Base-by-base conservation (phyloP, 2,888 invertebrate species). In the Deilephila porcellus region DNA sequence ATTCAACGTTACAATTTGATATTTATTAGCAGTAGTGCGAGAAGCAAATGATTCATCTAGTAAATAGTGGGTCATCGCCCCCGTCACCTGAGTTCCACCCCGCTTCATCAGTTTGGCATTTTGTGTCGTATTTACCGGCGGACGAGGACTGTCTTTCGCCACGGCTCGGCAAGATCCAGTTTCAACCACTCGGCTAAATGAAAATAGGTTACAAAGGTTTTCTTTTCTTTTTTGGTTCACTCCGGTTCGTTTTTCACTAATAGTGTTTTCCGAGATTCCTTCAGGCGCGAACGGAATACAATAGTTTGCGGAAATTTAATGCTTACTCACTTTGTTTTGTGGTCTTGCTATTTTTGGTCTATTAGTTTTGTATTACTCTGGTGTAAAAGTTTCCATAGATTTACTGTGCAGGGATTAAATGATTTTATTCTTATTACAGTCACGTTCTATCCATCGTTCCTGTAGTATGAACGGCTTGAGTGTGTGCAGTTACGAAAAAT, bases 181-280 rank as follows among this genome's bases (percentile, higher is more conserved):
- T 73, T 73, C 73, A 70, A 71, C 71, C 71, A 73, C 73, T 73
- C 62, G 34, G 73, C 73, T 62, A 73, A 73, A 73, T 73, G 73
- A 71, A 73, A 73, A 73, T 73, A 52, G 73, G 62, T 52, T 60
- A 56, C 73, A 73, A 63, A 71, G 70, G 56, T 62, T 71, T 71
- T 73, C 71, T 64, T 73, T 73, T 60, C 29, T 60, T 60, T n/a
- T 60, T 71, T 71, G 60, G 70, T 71, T 71, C 53, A 34, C 56
- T 71, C 45, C 71, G 17, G 62, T 73, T 73, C 73, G 71, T 73
- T 73, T 71, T 56, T 71, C 73, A 63, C 73, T 73, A 73, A 73
- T 73, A 71, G 71, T 71, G 70, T 73, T 71, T 71, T 63, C 56
- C 53, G 62, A 60, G 62, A 60, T 73, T 73, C 56, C 52, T 52